These are phyloP conservation scores for Brachyistius frenatus DNA, from an alignment of 2,113 vertebrate species.

Conservation along the genomic window DNA sequence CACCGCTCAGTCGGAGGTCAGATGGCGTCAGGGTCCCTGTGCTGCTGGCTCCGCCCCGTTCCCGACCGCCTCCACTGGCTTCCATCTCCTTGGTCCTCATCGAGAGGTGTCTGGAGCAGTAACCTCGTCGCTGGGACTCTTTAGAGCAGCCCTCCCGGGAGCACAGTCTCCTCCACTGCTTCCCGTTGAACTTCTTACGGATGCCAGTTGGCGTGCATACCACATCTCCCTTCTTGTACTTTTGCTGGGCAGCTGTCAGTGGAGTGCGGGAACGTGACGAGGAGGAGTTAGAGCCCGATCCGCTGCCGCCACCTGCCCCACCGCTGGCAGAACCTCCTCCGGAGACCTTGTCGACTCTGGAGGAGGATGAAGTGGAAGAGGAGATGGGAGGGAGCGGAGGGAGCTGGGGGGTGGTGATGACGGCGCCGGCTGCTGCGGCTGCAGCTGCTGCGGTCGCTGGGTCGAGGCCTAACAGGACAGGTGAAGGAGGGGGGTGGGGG, in stretches of 20 bases:
- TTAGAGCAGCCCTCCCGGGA: slow-evolving; percentile 94
- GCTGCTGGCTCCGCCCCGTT: slow-evolving; percentile 86
- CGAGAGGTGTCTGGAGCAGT: slow-evolving; percentile 94
- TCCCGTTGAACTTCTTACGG: slow-evolving; percentile 95
- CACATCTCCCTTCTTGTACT: slow-evolving; percentile 95
- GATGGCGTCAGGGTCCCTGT: slow-evolving; percentile 85
- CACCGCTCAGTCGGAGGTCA: slow-evolving; percentile 79
- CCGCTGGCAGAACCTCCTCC: slow-evolving; percentile 66
- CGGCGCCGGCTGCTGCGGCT: slow-evolving; percentile 57
- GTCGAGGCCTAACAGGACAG: slow-evolving; percentile 82
- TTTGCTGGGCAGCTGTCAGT: slow-evolving; percentile 91
- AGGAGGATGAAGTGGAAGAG: slow-evolving; percentile 70
- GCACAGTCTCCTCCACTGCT: slow-evolving; percentile 94
- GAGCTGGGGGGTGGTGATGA: slow-evolving; percentile 79
- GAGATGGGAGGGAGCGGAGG: slow-evolving; percentile 80
- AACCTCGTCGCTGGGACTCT: slow-evolving; percentile 92
- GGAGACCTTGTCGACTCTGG: slow-evolving; percentile 80
- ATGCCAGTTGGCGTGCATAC: slow-evolving; percentile 95
- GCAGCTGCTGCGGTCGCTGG: slow-evolving; percentile 61
- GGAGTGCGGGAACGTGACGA: slow-evolving; percentile 90
- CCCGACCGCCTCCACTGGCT: slow-evolving; percentile 86
- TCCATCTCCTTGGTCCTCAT: slow-evolving; percentile 98
- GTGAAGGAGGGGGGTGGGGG: slow-evolving; percentile 74
- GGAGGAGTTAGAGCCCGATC: slow-evolving; percentile 79
- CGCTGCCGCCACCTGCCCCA: slow-evolving; percentile 60